Base-by-base conservation (phyloP, 2,113 vertebrate species). In the Poeciliopsis occidentalis region DNA sequence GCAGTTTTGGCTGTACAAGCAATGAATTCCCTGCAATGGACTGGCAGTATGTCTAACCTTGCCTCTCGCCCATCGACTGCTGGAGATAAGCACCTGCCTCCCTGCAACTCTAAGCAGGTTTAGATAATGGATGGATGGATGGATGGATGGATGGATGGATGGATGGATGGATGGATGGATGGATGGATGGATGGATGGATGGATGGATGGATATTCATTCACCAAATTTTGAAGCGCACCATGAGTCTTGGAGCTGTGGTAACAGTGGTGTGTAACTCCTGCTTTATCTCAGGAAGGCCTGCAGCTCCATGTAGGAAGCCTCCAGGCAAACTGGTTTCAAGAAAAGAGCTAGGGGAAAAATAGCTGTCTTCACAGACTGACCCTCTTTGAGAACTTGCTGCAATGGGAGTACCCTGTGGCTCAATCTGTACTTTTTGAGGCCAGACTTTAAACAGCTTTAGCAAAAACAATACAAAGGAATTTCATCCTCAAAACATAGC, bases 321-420 rank as follows among this genome's bases (percentile, higher is more conserved):
- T 24, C 15, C 54, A 30, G 44, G 70, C 64, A 60, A 61, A 39
- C 26, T 30, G n/a, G 67, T 68, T 60, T 67, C 27, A 62, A 64
- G 37, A 29, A 57, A 47, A 31, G 39, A 12, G 64, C n/a, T 4
- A 64, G 60, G 77, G 39, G 31, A 65, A 63, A 44, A 71, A 37
- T 37, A 19, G 19, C 17, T 22, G 30, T 64, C 24, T 74, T 67
- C 32, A 67, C n/a, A 15, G 64, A 68, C 73, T 64, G 61, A 64
- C 24, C 67, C 4, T 44, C 17, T 70, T 57, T 61, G 27, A 71
- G 39, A 57, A 47, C 64, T 70, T 62, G 37, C 15, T 54, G 51
- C 24, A 44, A 60, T 32, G 34, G 29, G 19, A 60, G 65, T 26
- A 30, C 65, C 54, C 3, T 37, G 19, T 64, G 34, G 17, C 65